These are phyloP conservation scores for Labeo rohita DNA, from an alignment of 2,113 vertebrate genomes.

Conservation along the genomic window DNA sequence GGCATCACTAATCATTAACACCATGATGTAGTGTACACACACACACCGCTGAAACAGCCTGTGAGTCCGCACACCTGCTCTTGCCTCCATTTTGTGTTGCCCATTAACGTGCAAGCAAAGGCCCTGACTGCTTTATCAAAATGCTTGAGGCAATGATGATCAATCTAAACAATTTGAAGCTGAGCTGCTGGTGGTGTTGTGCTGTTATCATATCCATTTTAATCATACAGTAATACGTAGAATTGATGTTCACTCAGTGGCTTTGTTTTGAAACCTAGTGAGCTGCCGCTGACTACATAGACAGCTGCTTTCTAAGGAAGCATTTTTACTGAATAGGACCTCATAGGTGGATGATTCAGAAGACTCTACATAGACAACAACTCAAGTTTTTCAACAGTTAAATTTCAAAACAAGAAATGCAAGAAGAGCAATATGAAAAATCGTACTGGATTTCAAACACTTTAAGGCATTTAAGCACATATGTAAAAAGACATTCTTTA, in stretches of 20 bases:
- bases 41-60: background rate
- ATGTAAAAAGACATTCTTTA: no score
- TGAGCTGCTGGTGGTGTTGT: background rate
- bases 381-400: background rate
- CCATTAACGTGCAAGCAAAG: slow-evolving; percentile 10
- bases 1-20: slow-evolving; percentile 58
- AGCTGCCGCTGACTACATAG: background rate
- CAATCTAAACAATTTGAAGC: background rate
- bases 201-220: background rate
- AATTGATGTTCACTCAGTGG: background rate
- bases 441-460: no score
- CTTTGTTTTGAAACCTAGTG: background rate
- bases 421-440: background rate
- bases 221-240: background rate
- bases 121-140: slow-evolving; percentile 8
- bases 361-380: background rate
- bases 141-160: slow-evolving; percentile 25
- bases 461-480: no score
- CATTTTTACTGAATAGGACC: background rate
- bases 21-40: slow-evolving; percentile 31
- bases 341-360: background rate
- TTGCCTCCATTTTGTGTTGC: slow-evolving; percentile 39
- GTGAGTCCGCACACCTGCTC: slow-evolving; percentile 30
- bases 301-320: background rate
- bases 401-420: background rate